A percentile compares a stretch with the other conserved stretches of the same genome.
Conservation (phyloP, 2,113 vertebrate species). For the Dinomys branickii region DNA sequence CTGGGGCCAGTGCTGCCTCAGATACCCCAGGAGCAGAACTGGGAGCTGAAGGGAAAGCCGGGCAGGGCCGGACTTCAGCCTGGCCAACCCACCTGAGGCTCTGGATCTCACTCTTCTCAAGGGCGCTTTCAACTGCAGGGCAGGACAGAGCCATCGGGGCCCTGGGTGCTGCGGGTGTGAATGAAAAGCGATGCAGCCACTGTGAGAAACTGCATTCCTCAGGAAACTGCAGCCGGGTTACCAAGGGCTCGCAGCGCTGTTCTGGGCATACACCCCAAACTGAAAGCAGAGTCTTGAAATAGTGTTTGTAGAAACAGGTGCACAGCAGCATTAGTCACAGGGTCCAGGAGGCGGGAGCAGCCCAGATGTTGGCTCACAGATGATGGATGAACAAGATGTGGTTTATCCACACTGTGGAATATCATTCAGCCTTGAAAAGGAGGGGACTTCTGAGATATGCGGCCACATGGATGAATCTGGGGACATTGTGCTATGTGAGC, state of each 20-base stretch:
- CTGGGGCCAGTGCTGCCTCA: background rate
- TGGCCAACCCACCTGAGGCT: background rate
- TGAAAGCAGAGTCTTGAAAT: background rate
- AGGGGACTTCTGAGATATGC: background rate
- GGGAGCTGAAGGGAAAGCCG: background rate
- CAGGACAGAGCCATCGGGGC: background rate
- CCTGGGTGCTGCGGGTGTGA: background rate
- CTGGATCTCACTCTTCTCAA: background rate
- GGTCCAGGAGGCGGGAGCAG: background rate
- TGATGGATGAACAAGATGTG: background rate
- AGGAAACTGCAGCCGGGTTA: background rate
- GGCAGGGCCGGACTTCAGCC: background rate
- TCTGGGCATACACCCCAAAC: background rate
- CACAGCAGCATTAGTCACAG: background rate
- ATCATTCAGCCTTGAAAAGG: background rate
- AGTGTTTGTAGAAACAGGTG: too few species aligned
- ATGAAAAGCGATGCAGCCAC: background rate
- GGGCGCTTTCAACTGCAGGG: background rate
- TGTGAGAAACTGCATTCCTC: background rate
- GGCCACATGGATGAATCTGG: rapidly evolving
- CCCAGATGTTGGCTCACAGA: rapidly evolving
- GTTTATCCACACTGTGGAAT: too few species aligned
- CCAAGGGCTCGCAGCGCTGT: background rate
- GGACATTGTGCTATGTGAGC: background rate
- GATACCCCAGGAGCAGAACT: background rate